Evolutionary conservation across 2,797 vertebrate genomes (phyloP).

Genomic region (Epinephelus awoara): DNA sequence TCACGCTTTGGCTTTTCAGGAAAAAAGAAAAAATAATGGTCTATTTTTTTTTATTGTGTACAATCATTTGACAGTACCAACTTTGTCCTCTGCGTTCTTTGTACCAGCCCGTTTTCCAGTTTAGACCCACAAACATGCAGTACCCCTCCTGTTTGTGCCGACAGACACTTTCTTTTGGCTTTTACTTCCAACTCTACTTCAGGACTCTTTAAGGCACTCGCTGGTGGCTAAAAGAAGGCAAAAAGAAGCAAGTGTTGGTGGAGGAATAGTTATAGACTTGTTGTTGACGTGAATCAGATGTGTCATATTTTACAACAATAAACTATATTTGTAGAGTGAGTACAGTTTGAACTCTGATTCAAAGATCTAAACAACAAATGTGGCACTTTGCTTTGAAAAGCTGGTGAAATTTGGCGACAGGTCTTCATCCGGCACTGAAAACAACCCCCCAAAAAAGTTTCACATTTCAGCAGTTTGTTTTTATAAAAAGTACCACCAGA

Average conservation of each 20-base stretch:
- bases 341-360: slow-evolving; percentile 1
- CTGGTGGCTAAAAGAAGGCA: slow-evolving; percentile 69
- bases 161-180: slow-evolving; percentile 22
- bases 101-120: neutral
- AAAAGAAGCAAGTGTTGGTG: slow-evolving; percentile 44
- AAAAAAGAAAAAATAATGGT: no score
- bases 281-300: neutral
- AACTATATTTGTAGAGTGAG: slow-evolving; percentile 8
- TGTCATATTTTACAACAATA: slow-evolving; percentile 1
- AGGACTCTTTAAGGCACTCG: slow-evolving; percentile 80
- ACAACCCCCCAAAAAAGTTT: slow-evolving; percentile 13
- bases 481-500: slow-evolving; percentile 46
- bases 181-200: slow-evolving; percentile 42
- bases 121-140: slow-evolving; percentile 16
- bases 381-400: slow-evolving; percentile 20
- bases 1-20: no score
- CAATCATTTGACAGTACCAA: neutral
- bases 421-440: neutral
- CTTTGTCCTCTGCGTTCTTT: neutral
- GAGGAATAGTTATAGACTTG: neutral
- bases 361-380: slow-evolving; percentile 9
- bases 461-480: slow-evolving; percentile 26
- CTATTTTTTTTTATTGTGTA: neutral
- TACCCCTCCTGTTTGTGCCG: neutral
- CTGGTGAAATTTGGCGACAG: neutral